These are phyloP conservation scores for Charina bottae DNA, from an alignment of 2,113 vertebrate species.

Conservation along the genomic window DNA sequence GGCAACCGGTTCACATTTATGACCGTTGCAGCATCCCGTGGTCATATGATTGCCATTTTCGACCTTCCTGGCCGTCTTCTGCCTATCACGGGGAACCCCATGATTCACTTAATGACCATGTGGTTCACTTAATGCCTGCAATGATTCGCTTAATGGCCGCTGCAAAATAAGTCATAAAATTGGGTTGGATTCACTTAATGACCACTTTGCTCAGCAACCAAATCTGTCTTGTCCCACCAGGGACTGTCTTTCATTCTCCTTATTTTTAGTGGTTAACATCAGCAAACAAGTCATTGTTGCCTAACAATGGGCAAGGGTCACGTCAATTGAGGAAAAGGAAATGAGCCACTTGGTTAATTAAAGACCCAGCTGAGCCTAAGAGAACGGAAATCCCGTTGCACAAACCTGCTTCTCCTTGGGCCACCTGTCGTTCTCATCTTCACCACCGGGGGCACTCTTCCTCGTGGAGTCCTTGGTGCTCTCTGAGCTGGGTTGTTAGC, in stretches of 20 bases:
- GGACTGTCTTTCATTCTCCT: not conserved
- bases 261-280: not conserved
- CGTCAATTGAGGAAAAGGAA: conserved; percentile 39
- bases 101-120: too few species aligned
- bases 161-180: too few species aligned
- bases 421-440: not conserved
- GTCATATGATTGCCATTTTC: too few species aligned
- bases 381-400: not conserved
- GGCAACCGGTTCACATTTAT: too few species aligned
- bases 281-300: not conserved
- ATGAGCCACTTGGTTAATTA: conserved; percentile 27
- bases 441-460: not conserved
- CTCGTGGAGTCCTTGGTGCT: not conserved
- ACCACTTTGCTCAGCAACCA: too few species aligned
- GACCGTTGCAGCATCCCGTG: too few species aligned
- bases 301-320: conserved; percentile 36
- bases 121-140: too few species aligned
- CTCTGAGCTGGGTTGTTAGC: not conserved
- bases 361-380: conserved; percentile 8
- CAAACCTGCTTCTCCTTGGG: not conserved
- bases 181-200: too few species aligned
- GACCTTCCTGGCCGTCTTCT: too few species aligned
- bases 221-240: not conserved
- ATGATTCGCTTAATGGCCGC: too few species aligned
- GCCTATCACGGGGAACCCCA: too few species aligned